Evolutionary conservation across 2,888 invertebrate species (phyloP), one percentile per base, ranked within the genome.

Genomic region (Mythimna impura): DNA sequence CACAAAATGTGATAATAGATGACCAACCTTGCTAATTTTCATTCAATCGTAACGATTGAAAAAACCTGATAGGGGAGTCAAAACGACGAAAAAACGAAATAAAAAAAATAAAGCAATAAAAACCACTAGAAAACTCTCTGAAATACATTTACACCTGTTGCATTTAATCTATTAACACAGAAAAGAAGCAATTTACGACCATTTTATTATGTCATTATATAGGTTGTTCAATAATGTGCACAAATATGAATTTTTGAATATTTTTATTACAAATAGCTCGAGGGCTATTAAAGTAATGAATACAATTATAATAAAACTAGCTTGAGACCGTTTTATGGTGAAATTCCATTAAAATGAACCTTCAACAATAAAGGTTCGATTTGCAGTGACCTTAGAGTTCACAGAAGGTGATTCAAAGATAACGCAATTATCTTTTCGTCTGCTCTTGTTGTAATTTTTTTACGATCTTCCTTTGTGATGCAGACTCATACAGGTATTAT

Each of bases 241-340:
- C 1, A 36, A 62, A 76, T 55, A 67, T 55, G 30, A 17, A 36
- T 67, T 73, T 66, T 65, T 70, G 30, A 71, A 80, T 68, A 62
- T 55, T 73, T 75, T 82, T 67, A 70, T 57, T 70, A 64, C 52
- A 36, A 66, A 61, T 36, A 25, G 25, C 50, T 70, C 82, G 50
- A 62, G 7, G 2, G 47, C 47, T 47, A 47, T 47, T 22, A 60
- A 43, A 73, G 57, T 62, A 69, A 66, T 67, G 61, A 82, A 74
- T 62, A 68, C 79, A 79, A 82, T 81, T 72, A 70, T 54, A 80
- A 79, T 81, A 83, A 83, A 81, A 80, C 61, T 67, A 74, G 71
- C 63, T 67, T 70, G 73, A 70, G 61, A 60, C 63, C 34, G 50
- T 34, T 81, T 81, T 75, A 83, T 72, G 61, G 61, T 40, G 43